These are phyloP conservation scores for Leguminivora glycinivorella DNA, from an alignment of 1,140 invertebrate genomes.

Conservation along the genomic window DNA sequence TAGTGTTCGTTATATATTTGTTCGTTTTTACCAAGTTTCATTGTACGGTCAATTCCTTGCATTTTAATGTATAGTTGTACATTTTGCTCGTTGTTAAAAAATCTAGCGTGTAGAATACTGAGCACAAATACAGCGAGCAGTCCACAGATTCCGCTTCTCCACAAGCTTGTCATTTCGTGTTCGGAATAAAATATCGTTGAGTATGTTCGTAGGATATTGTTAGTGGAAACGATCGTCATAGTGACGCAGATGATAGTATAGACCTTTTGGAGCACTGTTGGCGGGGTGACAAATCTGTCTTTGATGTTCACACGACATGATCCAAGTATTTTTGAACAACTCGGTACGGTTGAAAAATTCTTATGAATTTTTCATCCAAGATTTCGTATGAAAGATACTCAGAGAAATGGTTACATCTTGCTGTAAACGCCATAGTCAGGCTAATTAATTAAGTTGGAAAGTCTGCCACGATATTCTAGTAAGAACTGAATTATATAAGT, in stretches of 20 bases:
- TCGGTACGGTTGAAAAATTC: neutral
- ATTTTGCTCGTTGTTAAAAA: conserved; percentile 13
- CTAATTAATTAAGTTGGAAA: neutral
- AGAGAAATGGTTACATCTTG: neutral
- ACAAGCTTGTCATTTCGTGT: neutral
- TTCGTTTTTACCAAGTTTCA: neutral
- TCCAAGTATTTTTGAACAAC: neutral
- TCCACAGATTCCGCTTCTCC: neutral
- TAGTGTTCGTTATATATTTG: neutral
- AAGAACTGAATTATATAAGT: too few relatives aligned
- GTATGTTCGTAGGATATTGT: neutral
- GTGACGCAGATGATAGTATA: neutral
- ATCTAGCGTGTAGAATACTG: neutral
- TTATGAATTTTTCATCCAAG: conserved; percentile 19
- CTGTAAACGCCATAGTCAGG: neutral
- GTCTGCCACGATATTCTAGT: too few relatives aligned
- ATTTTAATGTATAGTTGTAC: conserved; percentile 14
- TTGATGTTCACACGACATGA: neutral
- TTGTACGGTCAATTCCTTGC: conserved; percentile 27
- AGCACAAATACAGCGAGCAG: neutral
- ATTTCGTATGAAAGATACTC: conserved; percentile 25
- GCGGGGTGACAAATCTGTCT: neutral
- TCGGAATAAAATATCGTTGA: neutral
- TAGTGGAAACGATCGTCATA: neutral
- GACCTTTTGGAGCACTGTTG: neutral